Base-by-base conservation (phyloP, 2,888 invertebrate species). In the Phaedon cochleariae region DNA sequence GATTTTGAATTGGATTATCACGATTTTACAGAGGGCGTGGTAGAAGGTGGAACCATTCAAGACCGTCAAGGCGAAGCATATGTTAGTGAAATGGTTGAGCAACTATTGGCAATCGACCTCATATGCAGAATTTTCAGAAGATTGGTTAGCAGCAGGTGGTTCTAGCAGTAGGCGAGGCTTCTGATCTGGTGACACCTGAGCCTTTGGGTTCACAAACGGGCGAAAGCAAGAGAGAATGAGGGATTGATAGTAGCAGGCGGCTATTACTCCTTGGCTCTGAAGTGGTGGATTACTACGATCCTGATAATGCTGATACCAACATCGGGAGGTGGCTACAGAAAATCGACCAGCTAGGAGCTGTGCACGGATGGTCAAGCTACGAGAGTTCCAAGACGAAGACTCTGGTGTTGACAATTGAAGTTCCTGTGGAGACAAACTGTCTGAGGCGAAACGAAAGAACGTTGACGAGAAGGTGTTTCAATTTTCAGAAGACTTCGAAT, bases 211-310 rank as follows among this genome's bases (percentile, higher is more conserved):
- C 21, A 5, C 20, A 9, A 18, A n/a, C 49, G 6, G 17, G 20
- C 49, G 49, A 49, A 9, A 21, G 12, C 20, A 7, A n/a, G n/a
- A n/a, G n/a, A n/a, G n/a, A n/a, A n/a, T n/a, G n/a, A n/a, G n/a
- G n/a, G n/a, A n/a, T n/a, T n/a, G n/a, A n/a, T 18, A 12, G 49
- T 18, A 49, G 49, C 49, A 49, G 49, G 49, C 49, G 49, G 15
- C 17, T 18, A 49, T 49, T 15, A 18, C 49, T 49, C 5, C 2
- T 18, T 15, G 49, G 20, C 7, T 49, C 18, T 2, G 26, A 26
- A 6, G 26, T 26, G 26, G 26, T 26, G 26, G 26, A 26, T 6
- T 6, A 6, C 6, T 26, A 5, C 6, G 6, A 5, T n/a, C n/a
- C n/a, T n/a, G n/a, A n/a, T n/a, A n/a, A n/a, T n/a, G n/a, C n/a